phyloP scores from a whole-genome alignment of 2,113 vertebrate species.

The Rhynchomys soricoides region DNA sequence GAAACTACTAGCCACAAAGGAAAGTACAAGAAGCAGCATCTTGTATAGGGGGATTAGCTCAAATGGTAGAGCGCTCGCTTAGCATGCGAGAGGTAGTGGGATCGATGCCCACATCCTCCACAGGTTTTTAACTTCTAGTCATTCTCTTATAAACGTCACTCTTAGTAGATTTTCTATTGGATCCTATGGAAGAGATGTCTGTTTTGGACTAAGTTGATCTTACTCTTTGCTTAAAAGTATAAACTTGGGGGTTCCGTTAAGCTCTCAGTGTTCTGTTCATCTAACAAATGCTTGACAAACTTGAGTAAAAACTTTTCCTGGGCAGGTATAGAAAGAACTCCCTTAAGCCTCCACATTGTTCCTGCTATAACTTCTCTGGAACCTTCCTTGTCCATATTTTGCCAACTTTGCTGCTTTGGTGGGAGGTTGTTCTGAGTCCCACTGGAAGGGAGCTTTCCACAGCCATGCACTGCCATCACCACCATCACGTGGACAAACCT shows the following conservation, averaged over 20 bases:
- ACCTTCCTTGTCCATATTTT: not conserved
- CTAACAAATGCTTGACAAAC: not conserved
- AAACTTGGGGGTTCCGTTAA: not conserved
- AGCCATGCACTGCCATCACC: too few relatives aligned
- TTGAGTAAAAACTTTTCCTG: not conserved
- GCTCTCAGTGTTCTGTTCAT: too few relatives aligned
- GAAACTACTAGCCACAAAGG: not conserved
- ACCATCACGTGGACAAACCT: not conserved
- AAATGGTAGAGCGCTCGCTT: too few relatives aligned
- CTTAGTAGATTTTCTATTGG: not conserved
- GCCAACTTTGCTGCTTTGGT: not conserved
- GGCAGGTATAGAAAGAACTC: too few relatives aligned
- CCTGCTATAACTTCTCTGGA: not conserved
- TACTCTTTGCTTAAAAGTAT: not conserved
- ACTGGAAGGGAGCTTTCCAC: not conserved
- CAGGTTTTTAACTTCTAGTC: not conserved
- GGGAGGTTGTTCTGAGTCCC: not conserved
- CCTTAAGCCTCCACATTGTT: not conserved
- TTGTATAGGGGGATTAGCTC: not conserved
- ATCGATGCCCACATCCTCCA: not conserved
- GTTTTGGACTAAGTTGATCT: not conserved
- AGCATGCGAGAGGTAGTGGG: too few relatives aligned
- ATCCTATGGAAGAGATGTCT: not conserved
- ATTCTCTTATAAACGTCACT: too few relatives aligned
- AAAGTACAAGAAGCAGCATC: fast-evolving